These are phyloP conservation scores for Heliopora coerulea DNA, from an alignment of 92 coral and sea anemone genomes.

Conservation along the genomic window DNA sequence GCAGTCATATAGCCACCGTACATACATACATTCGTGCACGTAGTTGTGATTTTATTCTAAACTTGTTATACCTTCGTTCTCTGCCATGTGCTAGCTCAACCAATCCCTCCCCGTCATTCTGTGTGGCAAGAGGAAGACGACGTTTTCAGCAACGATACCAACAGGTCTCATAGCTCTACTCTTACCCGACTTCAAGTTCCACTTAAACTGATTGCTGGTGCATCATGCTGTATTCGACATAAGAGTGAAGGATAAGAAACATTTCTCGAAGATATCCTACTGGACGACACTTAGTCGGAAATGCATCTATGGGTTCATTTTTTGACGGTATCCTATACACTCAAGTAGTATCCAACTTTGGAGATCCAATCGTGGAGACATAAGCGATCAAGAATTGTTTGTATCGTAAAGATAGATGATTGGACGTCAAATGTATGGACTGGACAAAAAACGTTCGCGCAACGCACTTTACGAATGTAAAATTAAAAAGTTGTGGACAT, in stretches of 20 bases:
- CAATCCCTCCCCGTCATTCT: constrained; percentile 26
- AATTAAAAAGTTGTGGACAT: too few species aligned
- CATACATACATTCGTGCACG: constrained; percentile 1
- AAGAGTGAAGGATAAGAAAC: constrained; percentile 3
- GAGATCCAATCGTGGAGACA: neutral
- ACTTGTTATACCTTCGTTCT: constrained; percentile 39
- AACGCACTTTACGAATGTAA: too few species aligned
- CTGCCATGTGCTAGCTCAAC: constrained; percentile 36
- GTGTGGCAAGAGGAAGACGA: constrained; percentile 12
- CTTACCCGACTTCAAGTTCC: constrained; percentile 11
- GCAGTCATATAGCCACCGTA: constrained; percentile 9
- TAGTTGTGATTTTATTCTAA: constrained; percentile 5
- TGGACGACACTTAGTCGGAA: too few species aligned
- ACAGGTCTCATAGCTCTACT: constrained; percentile 2
- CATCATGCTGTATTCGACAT: constrained; percentile 21
- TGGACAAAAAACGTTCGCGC: too few species aligned
- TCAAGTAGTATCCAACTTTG: neutral
- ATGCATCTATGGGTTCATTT: too few species aligned
- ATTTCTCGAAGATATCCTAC: neutral
- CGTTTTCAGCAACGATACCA: neutral
- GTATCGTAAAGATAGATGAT: neutral
- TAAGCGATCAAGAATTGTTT: neutral
- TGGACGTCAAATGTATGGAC: too few species aligned
- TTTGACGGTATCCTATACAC: too few species aligned
- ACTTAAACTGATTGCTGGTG: constrained; percentile 20